A percentile compares a stretch with the other conserved stretches of the same genome.
Conservation (phyloP, 2,113 vertebrate species). For the Lepisosteus osseus region DNA sequence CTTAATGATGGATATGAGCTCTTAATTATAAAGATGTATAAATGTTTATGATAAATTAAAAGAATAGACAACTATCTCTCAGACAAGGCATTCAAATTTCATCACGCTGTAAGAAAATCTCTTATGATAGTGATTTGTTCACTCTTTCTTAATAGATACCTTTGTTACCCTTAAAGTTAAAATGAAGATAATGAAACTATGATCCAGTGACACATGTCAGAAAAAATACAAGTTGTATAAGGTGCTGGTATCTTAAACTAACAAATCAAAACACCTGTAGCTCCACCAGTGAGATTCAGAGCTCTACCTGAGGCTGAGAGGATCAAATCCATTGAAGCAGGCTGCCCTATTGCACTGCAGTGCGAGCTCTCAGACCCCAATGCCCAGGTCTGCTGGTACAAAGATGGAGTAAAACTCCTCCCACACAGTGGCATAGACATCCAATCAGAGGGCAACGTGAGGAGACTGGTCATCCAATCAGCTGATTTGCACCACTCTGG, state of each 20-base stretch:
- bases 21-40: too few relatives aligned
- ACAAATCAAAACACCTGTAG: slow-evolving; percentile 54
- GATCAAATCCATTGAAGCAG: slow-evolving; percentile 41
- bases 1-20: too few relatives aligned
- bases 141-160: too few relatives aligned
- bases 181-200: neutral
- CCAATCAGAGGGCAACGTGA: slow-evolving; percentile 46
- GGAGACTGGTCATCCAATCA: slow-evolving; percentile 53
- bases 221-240: neutral
- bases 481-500: slow-evolving; percentile 59
- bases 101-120: too few relatives aligned
- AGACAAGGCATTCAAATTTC: too few relatives aligned
- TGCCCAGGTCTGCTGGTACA: slow-evolving; percentile 57
- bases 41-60: too few relatives aligned
- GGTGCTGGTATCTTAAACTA: slow-evolving; percentile 9
- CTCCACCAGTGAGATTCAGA: slow-evolving; percentile 20
- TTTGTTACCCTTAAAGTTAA: too few relatives aligned
- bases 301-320: slow-evolving; percentile 15
- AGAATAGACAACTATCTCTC: too few relatives aligned
- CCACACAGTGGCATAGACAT: slow-evolving; percentile 51
- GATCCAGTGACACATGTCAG: neutral
- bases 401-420: slow-evolving; percentile 54
- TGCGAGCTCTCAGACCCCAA: slow-evolving; percentile 62
- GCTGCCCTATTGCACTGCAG: slow-evolving; percentile 57
- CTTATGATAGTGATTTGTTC: too few relatives aligned